Conservation (phyloP, 2,888 invertebrate genomes). For the Isoperla grammatica region DNA sequence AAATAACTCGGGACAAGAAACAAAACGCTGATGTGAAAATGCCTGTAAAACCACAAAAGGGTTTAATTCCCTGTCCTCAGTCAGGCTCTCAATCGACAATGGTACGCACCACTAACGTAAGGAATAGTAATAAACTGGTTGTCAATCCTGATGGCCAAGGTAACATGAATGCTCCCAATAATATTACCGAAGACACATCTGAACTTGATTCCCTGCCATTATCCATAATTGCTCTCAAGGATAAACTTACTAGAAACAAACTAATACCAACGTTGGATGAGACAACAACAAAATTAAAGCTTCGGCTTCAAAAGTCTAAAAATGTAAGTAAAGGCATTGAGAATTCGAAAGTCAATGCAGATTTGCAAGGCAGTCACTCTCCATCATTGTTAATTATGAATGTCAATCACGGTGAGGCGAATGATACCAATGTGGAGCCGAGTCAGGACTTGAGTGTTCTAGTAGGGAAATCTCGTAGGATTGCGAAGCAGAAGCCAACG, state of each 20-base stretch:
- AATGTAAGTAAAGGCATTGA: not conserved
- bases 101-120: not conserved
- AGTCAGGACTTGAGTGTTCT: too few relatives aligned
- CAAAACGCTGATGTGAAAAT: not conserved
- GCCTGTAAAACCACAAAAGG: not conserved
- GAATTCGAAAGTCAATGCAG: not conserved
- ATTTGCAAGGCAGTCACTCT: too few relatives aligned
- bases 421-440: too few relatives aligned
- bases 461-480: too few relatives aligned
- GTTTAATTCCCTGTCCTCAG: not conserved
- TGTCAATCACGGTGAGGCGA: too few relatives aligned
- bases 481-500: too few relatives aligned
- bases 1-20: not conserved
- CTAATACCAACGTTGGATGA: not conserved
- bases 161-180: too few relatives aligned
- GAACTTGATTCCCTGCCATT: too few relatives aligned
- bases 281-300: not conserved
- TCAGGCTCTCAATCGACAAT: not conserved
- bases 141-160: too few relatives aligned
- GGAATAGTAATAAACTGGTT: not conserved
- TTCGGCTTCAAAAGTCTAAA: not conserved
- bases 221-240: too few relatives aligned
- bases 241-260: not conserved
- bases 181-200: too few relatives aligned
- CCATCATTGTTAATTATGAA: too few relatives aligned